phyloP scores from a whole-genome alignment of 2,888 invertebrate genomes.

The Zonitis immaculata region DNA sequence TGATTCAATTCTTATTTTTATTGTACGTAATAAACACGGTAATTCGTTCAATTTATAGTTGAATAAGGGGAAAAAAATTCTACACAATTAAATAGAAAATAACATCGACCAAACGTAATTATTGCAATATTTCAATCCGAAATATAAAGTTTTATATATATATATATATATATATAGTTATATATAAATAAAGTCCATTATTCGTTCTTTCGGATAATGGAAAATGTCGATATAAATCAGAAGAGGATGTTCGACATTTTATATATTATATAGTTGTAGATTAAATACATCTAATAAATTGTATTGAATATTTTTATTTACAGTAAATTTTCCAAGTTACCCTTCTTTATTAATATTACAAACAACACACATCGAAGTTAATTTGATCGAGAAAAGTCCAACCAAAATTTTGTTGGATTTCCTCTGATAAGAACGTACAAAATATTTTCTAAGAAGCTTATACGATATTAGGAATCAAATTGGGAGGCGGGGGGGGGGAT shows the following conservation, averaged over 20 bases:
- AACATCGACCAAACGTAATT: slow-evolving; percentile 28
- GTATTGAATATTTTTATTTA: slow-evolving; percentile 29
- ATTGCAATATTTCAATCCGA: slow-evolving; percentile 37
- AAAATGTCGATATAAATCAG: slow-evolving; percentile 41
- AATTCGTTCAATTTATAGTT: slow-evolving; percentile 11
- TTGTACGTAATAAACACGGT: background rate
- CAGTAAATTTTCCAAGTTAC: background rate
- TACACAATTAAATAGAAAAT: slow-evolving; percentile 9
- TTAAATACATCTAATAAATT: slow-evolving; percentile 18
- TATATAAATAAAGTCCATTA: slow-evolving; percentile 33
- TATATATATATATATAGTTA: too few species aligned
- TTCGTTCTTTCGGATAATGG: slow-evolving; percentile 34
- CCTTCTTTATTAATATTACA: too few species aligned
- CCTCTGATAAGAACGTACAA: slow-evolving; percentile 1
- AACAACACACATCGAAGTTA: background rate
- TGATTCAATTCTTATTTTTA: background rate
- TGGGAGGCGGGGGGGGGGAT: background rate
- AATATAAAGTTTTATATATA: slow-evolving; percentile 38
- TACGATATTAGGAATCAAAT: background rate
- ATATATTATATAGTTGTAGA: background rate
- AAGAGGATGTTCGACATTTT: slow-evolving; percentile 15
- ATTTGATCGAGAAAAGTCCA: slow-evolving; percentile 9
- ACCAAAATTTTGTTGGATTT: slow-evolving; percentile 9
- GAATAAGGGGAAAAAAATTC: background rate
- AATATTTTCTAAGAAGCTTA: slow-evolving; percentile 1